Evolutionary conservation across 2,797 vertebrate genomes (phyloP).

Genomic region (Presbytis comata): DNA sequence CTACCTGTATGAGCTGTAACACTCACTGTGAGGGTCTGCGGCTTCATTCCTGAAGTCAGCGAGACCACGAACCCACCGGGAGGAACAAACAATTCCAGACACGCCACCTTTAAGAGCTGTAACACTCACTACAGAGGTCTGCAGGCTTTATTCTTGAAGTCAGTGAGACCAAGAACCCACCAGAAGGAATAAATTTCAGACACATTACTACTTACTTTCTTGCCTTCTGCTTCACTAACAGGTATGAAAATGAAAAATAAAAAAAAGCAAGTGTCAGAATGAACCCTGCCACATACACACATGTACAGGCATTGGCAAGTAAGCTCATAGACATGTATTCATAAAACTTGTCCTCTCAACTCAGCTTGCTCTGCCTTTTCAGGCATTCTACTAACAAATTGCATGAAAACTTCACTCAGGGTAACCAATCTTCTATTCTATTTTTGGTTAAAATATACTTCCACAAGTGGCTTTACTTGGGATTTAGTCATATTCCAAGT

Average conservation of each 20-base stretch:
- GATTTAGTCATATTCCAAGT: background rate
- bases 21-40: too few relatives aligned
- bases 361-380: background rate
- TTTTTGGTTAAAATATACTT: conserved; percentile 3
- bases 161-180: too few relatives aligned
- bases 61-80: fast-evolving
- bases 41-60: too few relatives aligned
- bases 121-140: too few relatives aligned
- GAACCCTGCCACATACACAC: background rate
- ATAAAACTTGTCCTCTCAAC: background rate
- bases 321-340: background rate
- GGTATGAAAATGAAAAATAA: background rate
- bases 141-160: too few relatives aligned
- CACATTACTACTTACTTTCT: background rate
- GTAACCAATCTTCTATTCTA: background rate
- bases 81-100: too few relatives aligned
- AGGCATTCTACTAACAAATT: background rate
- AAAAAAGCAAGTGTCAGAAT: background rate
- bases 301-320: background rate
- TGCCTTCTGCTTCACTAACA: background rate
- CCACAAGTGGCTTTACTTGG: background rate
- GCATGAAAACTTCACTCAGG: background rate
- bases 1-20: too few relatives aligned
- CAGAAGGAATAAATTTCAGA: too few relatives aligned
- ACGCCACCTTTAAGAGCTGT: too few relatives aligned